A percentile compares a stretch with the other conserved stretches of the same genome.
Evolutionary conservation across 1,140 invertebrate species (phyloP).

Genomic region (Drosophila orena): DNA sequence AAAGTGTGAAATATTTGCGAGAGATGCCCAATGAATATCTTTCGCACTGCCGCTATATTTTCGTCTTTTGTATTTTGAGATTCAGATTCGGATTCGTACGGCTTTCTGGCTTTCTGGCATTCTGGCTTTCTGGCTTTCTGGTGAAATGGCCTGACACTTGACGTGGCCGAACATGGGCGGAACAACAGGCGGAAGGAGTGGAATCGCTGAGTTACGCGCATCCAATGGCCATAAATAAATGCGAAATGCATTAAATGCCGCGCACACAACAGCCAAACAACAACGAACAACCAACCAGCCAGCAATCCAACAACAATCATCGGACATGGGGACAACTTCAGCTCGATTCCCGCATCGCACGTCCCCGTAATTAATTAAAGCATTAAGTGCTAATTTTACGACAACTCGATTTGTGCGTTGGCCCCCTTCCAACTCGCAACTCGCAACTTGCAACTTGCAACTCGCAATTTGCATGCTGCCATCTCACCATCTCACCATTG

Average conservation of each 20-base stretch:
- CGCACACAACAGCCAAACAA: slow-evolving; percentile 28
- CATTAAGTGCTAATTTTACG: slow-evolving; percentile 84
- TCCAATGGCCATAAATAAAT: slow-evolving; percentile 80
- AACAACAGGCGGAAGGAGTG: slow-evolving; percentile 15
- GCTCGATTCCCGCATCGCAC: slow-evolving; percentile 58
- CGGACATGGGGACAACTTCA: slow-evolving; percentile 18
- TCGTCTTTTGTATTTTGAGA: slow-evolving; percentile 23
- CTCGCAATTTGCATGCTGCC: slow-evolving; percentile 71
- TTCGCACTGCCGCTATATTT: slow-evolving; percentile 26
- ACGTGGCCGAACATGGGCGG: slow-evolving; percentile 72
- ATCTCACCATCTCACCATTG: slow-evolving; percentile 22
- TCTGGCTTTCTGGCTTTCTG: slow-evolving; percentile 53
- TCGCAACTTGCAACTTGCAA: slow-evolving; percentile 62
- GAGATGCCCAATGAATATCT: slow-evolving; percentile 66
- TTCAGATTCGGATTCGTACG: slow-evolving; percentile 6
- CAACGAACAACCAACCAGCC: slow-evolving; percentile 1
- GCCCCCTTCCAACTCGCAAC: slow-evolving; percentile 57
- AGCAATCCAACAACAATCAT: slow-evolving; percentile 19
- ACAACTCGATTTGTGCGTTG: slow-evolving; percentile 81
- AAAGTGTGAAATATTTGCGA: slow-evolving; percentile 76
- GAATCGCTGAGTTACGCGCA: slow-evolving; percentile 76
- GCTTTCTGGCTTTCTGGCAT: slow-evolving; percentile 49
- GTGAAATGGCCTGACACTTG: slow-evolving; percentile 75
- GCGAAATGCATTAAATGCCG: slow-evolving; percentile 75
- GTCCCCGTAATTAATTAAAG: slow-evolving; percentile 82